A percentile compares a stretch with the other conserved stretches of the same genome.
phyloP scores from a whole-genome alignment of 2,888 invertebrate genomes.

The Carabus problematicus region DNA sequence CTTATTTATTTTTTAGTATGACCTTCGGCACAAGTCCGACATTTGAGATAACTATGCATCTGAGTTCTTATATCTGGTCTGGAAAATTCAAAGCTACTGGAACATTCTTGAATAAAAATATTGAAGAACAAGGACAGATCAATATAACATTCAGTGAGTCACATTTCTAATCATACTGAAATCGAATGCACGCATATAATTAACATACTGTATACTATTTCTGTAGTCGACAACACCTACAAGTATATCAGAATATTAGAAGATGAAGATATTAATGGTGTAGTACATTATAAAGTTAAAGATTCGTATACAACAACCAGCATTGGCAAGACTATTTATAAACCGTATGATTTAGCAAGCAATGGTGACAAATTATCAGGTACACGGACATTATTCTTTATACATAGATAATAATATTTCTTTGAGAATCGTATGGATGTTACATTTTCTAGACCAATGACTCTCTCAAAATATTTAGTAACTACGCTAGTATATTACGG shows the following conservation, averaged over 20 bases:
- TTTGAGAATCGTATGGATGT: not conserved
- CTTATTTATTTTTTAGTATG: constrained; percentile 20
- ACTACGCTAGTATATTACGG: too few species aligned
- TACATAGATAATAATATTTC: not conserved
- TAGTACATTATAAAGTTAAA: constrained; percentile 16
- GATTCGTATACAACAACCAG: constrained; percentile 12
- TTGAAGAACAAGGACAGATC: constrained; percentile 20
- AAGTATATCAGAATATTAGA: constrained; percentile 21
- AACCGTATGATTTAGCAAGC: constrained; percentile 2
- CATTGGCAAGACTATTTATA: constrained; percentile 10
- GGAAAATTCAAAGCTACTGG: constrained; percentile 20
- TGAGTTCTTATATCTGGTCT: constrained; percentile 19
- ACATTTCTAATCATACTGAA: not conserved
- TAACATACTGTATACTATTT: not conserved
- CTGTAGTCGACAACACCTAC: constrained; percentile 18
- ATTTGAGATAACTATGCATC: constrained; percentile 15
- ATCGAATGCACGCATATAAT: not conserved
- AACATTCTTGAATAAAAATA: constrained; percentile 5
- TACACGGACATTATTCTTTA: not conserved
- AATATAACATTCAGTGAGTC: constrained; percentile 27
- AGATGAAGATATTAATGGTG: constrained; percentile 14
- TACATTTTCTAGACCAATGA: not conserved
- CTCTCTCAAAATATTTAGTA: not conserved
- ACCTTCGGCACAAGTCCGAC: constrained; percentile 3
- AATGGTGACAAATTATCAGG: not conserved